Base-by-base conservation (phyloP, 2,113 vertebrate species). In the Mesoclemmys tuberculata region DNA sequence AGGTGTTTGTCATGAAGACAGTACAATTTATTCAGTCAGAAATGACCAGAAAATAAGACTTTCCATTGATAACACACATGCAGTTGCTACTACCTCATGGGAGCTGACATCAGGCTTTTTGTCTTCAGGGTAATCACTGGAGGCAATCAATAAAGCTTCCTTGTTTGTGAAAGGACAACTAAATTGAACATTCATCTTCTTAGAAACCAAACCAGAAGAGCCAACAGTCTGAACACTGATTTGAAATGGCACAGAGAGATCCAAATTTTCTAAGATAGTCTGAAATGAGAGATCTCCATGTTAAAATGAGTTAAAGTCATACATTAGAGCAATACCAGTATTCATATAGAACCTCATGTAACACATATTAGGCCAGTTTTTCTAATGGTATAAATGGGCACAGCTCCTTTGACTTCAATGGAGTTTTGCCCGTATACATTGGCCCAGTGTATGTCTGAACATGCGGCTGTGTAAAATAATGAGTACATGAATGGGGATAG, bases 131-230 rank as follows among this genome's bases (percentile, higher is more conserved):
- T 11, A 89, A 75, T 5, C 3, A 2, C 4, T 12, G 27, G 21
- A 58, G 88, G 78, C 58, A 64, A 41, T 88, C 44, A 82, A 82
- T 0, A 1, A 44, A 84, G 54, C 19, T 80, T 87, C 77, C 86
- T 80, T 93, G 84, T 87, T 31, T 83, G 75, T 22, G 71, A 7
- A 38, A 55, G 48, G 68, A 7, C n/a, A 49, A n/a, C 84, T 54
- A 85, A 79, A 88, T 24, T 68, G 55, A 41, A 89, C 8, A 89
- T 88, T 78, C 80, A 92, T 95, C 46, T 96, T 90, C 95, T 96
- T 85, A 64, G 97, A 97, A 93, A 90, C 82, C 87, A 98, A 96
- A 51, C 92, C 98, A 83, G 98, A 98, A 22, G 96, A 92, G 35
- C 90, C 96, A 93, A 96, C 92, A 4, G 97, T 97, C 91, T 97